A percentile compares a stretch with the other conserved stretches of the same genome.
Conservation (phyloP, 2,113 vertebrate species). For the Takifugu flavidus region DNA sequence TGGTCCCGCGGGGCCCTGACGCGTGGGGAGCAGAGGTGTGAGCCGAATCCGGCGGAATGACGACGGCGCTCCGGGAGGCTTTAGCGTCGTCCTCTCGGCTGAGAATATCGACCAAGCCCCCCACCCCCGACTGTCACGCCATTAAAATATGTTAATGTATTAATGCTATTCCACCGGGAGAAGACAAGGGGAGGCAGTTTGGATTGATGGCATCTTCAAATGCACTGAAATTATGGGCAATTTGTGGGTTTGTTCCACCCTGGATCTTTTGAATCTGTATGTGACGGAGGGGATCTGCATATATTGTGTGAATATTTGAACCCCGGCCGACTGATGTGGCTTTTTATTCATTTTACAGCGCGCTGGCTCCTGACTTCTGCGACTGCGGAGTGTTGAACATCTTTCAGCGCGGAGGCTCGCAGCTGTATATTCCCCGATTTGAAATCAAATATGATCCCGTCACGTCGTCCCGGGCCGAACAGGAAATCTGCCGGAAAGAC, state of each 20-base stretch:
- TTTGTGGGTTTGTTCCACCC: constrained; percentile 8
- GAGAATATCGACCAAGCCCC: constrained; percentile 8
- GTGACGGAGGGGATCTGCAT: background rate
- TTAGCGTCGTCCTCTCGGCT: constrained; percentile 19
- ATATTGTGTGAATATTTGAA: no score
- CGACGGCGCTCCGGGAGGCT: constrained; percentile 31
- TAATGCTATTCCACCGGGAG: constrained; percentile 4
- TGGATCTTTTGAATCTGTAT: background rate
- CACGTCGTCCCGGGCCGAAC: no score
- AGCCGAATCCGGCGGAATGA: constrained; percentile 44
- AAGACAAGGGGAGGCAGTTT: background rate
- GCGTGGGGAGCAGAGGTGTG: constrained; percentile 13
- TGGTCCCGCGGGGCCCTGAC: constrained; percentile 49
- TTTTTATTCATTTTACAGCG: no score
- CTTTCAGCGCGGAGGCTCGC: no score
- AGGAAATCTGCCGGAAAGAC: no score
- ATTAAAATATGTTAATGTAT: constrained; percentile 38
- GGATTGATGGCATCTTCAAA: constrained; percentile 1
- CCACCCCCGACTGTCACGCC: constrained; percentile 10
- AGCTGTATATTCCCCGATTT: no score
- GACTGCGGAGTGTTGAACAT: no score
- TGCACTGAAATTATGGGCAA: constrained; percentile 7
- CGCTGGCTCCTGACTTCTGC: no score
- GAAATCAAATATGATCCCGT: no score
- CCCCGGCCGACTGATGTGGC: no score